A percentile compares a stretch with the other conserved stretches of the same genome.
These are phyloP conservation scores for Echiichthys vipera DNA, from an alignment of 2,797 vertebrate species.

Conservation along the genomic window DNA sequence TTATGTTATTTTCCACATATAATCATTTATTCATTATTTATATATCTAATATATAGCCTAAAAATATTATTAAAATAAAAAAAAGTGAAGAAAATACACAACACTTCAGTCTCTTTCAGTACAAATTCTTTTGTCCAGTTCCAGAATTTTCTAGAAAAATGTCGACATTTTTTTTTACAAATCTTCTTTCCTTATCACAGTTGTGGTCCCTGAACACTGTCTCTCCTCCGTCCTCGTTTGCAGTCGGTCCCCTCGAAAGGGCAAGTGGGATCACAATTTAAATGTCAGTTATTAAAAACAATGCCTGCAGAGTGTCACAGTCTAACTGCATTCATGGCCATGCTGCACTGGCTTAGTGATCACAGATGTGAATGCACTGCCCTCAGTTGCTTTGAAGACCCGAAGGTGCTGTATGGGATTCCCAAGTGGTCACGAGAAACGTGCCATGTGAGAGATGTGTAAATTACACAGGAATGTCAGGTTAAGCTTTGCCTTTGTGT, in stretches of 20 bases:
- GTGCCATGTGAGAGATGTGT: conserved; percentile 80
- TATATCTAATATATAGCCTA: neutral
- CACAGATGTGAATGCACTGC: conserved; percentile 77
- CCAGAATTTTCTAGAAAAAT: neutral
- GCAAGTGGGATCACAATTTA: conserved; percentile 86
- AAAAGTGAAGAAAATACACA: neutral
- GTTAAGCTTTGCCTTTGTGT: conserved; percentile 76
- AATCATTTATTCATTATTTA: neutral
- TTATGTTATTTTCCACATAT: neutral
- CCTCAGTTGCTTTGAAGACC: conserved; percentile 65
- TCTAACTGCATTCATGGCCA: conserved; percentile 78
- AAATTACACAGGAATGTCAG: conserved; percentile 83
- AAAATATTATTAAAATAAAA: neutral
- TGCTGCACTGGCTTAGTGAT: conserved; percentile 59
- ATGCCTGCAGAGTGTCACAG: conserved; percentile 80
- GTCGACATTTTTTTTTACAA: no score
- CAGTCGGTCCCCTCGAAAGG: conserved; percentile 70
- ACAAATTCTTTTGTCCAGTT: neutral
- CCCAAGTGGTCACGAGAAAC: conserved; percentile 80
- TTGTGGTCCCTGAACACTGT: neutral
- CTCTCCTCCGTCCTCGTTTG: conserved; percentile 9
- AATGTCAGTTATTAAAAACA: conserved; percentile 71
- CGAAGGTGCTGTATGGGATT: conserved; percentile 68
- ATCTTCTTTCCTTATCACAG: neutral
- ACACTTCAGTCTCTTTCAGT: neutral